Percentiles rank a stretch among this genome's conserved stretches.
These are phyloP conservation scores for Macquaria australasica DNA, from an alignment of 2,113 vertebrate genomes.

Conservation along the genomic window DNA sequence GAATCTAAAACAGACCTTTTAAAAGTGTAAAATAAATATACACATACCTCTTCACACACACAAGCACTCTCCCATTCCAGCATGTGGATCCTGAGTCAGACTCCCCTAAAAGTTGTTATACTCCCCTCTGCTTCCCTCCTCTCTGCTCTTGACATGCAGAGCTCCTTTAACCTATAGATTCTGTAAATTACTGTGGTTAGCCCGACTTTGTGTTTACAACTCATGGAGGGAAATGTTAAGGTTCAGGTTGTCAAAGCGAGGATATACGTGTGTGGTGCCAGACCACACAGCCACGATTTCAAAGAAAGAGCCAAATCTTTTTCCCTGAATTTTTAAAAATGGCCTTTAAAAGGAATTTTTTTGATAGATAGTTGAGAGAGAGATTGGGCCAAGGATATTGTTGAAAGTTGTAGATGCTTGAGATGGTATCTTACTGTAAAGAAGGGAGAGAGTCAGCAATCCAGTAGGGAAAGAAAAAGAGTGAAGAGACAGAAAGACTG, in stretches of 20 bases:
- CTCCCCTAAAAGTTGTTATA: constrained; percentile 34
- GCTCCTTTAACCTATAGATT: constrained; percentile 64
- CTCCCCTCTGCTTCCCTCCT: background rate
- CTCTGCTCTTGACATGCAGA: constrained; percentile 10
- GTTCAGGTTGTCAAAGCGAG: constrained; percentile 66
- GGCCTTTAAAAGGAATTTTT: background rate
- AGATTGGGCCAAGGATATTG: background rate
- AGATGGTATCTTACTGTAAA: constrained; percentile 19
- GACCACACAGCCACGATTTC: constrained; percentile 68
- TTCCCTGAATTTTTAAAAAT: constrained; percentile 22
- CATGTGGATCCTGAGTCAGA: constrained; percentile 57
- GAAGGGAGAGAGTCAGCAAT: constrained; percentile 22
- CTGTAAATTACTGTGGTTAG: constrained; percentile 70
- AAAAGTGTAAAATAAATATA: background rate
- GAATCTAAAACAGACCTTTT: constrained; percentile 10
- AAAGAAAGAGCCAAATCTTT: constrained; percentile 37
- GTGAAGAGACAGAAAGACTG: constrained; percentile 28
- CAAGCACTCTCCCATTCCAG: constrained; percentile 4
- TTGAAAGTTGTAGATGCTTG: constrained; percentile 14
- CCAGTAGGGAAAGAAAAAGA: constrained; percentile 1
- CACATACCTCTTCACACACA: constrained; percentile 7
- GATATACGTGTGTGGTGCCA: constrained; percentile 56
- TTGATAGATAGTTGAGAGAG: background rate
- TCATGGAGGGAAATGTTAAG: constrained; percentile 66
- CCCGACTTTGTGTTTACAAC: constrained; percentile 61